phyloP scores from a whole-genome alignment of 2,113 vertebrate genomes.

The Glareola pratincola region DNA sequence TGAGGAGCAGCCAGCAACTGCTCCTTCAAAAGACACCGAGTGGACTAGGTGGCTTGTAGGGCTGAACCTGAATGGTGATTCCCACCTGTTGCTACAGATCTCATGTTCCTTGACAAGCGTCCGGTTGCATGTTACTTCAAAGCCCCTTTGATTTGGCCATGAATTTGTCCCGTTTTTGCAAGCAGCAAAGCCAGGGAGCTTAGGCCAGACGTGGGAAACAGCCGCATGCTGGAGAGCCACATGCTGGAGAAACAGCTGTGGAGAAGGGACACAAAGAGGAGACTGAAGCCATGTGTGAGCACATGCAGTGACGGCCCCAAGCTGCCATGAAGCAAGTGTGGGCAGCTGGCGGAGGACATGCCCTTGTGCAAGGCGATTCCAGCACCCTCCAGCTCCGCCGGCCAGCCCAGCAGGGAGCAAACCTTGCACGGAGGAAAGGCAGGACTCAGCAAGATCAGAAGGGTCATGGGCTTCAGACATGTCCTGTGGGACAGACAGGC shows the following conservation, averaged over 20 bases:
- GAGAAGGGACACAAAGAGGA: not conserved
- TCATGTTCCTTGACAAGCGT: not conserved
- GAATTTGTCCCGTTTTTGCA: not conserved
- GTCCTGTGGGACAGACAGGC: not conserved
- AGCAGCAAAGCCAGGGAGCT: not conserved
- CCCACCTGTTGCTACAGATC: not conserved
- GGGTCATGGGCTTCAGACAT: not conserved
- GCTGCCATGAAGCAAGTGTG: not conserved
- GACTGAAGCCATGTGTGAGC: not conserved
- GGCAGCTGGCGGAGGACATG: not conserved
- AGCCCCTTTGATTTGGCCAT: not conserved
- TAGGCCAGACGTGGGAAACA: not conserved
- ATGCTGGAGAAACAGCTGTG: not conserved
- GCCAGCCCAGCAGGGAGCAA: not conserved
- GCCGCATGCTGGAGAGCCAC: rapidly evolving
- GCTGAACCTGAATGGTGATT: not conserved
- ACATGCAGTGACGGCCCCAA: not conserved
- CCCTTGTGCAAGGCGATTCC: not conserved
- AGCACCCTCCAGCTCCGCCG: rapidly evolving
- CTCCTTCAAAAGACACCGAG: not conserved
- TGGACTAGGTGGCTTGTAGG: not conserved
- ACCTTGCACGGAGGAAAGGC: not conserved
- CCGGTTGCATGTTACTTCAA: not conserved
- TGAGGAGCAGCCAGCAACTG: not conserved
- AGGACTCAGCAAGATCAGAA: not conserved